Evolutionary conservation across 2,113 vertebrate species (phyloP).

Genomic region (Prinia subflava): DNA sequence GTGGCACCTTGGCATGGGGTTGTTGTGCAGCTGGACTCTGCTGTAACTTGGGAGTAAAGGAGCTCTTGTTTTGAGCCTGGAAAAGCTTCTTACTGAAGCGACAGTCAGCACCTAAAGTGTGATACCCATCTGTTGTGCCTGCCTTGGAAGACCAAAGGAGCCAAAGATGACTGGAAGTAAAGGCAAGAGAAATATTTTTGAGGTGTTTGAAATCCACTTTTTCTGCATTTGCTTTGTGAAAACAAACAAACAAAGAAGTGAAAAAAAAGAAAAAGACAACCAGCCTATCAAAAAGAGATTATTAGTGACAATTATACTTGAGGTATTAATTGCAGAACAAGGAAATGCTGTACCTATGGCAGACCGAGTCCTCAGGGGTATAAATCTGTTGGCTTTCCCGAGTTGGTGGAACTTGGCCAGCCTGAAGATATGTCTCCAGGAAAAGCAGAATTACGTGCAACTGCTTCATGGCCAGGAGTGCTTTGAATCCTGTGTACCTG

Average conservation of each 20-base stretch:
- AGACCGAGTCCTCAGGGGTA: neutral
- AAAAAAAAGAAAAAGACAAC: neutral
- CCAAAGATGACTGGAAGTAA: neutral
- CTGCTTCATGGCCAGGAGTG: slow-evolving; percentile 54
- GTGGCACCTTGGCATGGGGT: neutral
- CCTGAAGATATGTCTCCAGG: slow-evolving; percentile 60
- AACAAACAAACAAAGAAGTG: neutral
- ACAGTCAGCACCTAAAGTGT: neutral
- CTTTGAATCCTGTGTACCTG: slow-evolving; percentile 54
- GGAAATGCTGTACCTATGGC: slow-evolving; percentile 74
- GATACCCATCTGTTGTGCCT: neutral
- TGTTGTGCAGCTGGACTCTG: neutral
- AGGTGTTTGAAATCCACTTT: neutral
- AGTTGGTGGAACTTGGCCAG: slow-evolving; percentile 14
- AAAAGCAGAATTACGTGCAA: slow-evolving; percentile 58
- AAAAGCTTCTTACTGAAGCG: neutral
- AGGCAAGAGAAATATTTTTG: neutral
- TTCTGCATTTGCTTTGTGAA: neutral
- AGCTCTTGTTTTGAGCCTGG: neutral
- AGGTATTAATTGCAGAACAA: slow-evolving; percentile 74
- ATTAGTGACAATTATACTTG: slow-evolving; percentile 67
- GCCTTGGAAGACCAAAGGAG: neutral
- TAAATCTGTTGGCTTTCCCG: neutral
- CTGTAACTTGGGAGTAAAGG: neutral
- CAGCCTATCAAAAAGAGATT: slow-evolving; percentile 32